A percentile compares a stretch with the other conserved stretches of the same genome.
Conservation (phyloP, 2,888 invertebrate genomes). For the Troides aeacus region DNA sequence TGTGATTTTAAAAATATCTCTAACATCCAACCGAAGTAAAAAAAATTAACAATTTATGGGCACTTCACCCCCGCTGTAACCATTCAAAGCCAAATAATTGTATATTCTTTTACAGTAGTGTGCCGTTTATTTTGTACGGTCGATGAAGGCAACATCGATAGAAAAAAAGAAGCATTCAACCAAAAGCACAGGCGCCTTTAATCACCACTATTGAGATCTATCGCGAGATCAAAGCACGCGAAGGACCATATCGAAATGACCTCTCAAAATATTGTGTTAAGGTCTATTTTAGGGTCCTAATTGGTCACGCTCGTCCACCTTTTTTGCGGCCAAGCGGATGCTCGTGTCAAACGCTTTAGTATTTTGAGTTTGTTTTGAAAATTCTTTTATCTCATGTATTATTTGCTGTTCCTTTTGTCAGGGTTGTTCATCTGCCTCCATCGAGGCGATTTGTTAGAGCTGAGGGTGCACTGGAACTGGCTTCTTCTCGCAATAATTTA, state of each 20-base stretch:
- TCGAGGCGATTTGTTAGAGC: constrained; percentile 63
- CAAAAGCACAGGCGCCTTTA: constrained; percentile 80
- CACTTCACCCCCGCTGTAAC: constrained; percentile 79
- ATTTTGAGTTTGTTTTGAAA: constrained; percentile 81
- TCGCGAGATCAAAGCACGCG: constrained; percentile 73
- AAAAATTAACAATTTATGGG: constrained; percentile 77
- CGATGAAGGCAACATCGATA: constrained; percentile 65
- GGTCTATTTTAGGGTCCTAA: constrained; percentile 59
- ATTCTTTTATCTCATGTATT: constrained; percentile 80
- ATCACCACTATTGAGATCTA: constrained; percentile 80
- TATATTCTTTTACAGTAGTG: constrained; percentile 81
- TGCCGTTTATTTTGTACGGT: constrained; percentile 73
- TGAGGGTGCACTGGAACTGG: constrained; percentile 66
- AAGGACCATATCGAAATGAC: constrained; percentile 62
- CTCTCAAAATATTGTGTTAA: constrained; percentile 68
- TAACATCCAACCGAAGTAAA: constrained; percentile 50
- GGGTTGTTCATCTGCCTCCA: constrained; percentile 68
- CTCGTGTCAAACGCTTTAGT: constrained; percentile 80
- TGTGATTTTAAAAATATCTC: constrained; percentile 75
- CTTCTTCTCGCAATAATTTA: constrained; percentile 76
- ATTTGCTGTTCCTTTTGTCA: constrained; percentile 74
- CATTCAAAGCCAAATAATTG: constrained; percentile 79
- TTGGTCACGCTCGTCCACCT: constrained; percentile 58
- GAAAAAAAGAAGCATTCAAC: constrained; percentile 74
- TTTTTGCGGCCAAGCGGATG: constrained; percentile 77